Conservation (phyloP, 2,888 invertebrate genomes). For the Nemotelus nigrinus region DNA sequence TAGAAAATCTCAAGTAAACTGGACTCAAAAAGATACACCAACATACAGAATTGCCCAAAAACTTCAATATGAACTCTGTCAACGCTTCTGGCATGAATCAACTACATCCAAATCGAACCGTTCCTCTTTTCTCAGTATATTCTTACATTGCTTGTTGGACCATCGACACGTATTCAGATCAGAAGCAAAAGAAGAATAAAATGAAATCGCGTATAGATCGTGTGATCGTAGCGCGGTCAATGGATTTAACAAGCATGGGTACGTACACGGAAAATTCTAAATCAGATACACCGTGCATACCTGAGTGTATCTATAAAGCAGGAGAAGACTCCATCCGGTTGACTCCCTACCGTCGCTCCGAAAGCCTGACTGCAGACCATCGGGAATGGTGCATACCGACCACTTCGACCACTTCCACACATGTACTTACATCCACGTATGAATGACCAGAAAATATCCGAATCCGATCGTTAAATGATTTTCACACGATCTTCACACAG, state of each 20-base stretch:
- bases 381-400: background rate
- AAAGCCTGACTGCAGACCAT: background rate
- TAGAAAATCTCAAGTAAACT: too few relatives aligned
- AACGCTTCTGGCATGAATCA: too few relatives aligned
- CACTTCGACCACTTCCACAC: background rate
- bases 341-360: too few relatives aligned
- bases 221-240: conserved; percentile 20
- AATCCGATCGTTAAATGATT: conserved; percentile 21
- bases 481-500: conserved; percentile 39
- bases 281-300: background rate
- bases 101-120: too few relatives aligned
- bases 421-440: background rate
- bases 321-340: too few relatives aligned
- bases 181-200: conserved; percentile 23
- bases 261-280: background rate
- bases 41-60: too few relatives aligned
- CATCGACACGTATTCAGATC: conserved; percentile 20
- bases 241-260: conserved; percentile 24
- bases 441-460: background rate
- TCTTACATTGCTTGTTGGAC: too few relatives aligned
- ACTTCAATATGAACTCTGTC: too few relatives aligned
- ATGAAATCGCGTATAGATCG: conserved; percentile 17
- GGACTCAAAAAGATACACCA: too few relatives aligned
- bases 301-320: background rate
- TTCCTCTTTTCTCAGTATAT: too few relatives aligned